Base-by-base conservation (phyloP, 2,888 invertebrate species). In the Hirudinaria manillensis region DNA sequence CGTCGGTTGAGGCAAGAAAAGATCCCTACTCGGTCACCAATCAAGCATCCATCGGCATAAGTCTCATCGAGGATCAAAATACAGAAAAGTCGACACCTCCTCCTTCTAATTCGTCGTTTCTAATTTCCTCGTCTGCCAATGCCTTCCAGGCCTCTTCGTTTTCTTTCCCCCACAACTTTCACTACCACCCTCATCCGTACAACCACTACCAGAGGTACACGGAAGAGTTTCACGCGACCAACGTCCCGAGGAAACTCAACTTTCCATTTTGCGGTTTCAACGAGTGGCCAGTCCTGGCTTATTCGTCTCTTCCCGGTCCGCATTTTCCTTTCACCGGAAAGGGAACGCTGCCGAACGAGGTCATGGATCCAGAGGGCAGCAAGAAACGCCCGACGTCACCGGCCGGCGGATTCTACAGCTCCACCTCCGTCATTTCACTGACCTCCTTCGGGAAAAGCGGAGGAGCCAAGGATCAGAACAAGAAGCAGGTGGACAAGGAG, bases 201-300 rank as follows among this genome's bases (percentile, higher is more conserved):
- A 65, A 61, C 38, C 61, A 65, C 55, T 66, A 73, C 38, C 73
- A 61, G 34, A 34, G 55, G 16, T n/a, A 29, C 27, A 34, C n/a
- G 24, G 29, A 53, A 32, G 27, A 36, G n/a, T 24, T n/a, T 34
- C 73, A 73, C 38, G 24, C 61, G 24, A 61, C 24, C 1, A 29
- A 29, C 61, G 29, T 24, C 29, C 29, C 75, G 13, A 71, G 53
- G 4, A 75, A 61, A 38, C 61, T 75, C 34, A 75, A 75, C 66
- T 75, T 75, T 71, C 75, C 75, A 0, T 75, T 75, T 34, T 75
- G 75, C 53, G 75, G 75, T 13, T 68, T 75, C 24, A 75, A 75
- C 38, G 75, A 75, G 21, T 75, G 75, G 75, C 72, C 75, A 19
- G 66, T 75, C 21, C 56, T 75, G 66, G 72, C 75, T 27, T 72